phyloP scores from a whole-genome alignment of 2,888 invertebrate genomes.

The Eupithecia pulchellata region DNA sequence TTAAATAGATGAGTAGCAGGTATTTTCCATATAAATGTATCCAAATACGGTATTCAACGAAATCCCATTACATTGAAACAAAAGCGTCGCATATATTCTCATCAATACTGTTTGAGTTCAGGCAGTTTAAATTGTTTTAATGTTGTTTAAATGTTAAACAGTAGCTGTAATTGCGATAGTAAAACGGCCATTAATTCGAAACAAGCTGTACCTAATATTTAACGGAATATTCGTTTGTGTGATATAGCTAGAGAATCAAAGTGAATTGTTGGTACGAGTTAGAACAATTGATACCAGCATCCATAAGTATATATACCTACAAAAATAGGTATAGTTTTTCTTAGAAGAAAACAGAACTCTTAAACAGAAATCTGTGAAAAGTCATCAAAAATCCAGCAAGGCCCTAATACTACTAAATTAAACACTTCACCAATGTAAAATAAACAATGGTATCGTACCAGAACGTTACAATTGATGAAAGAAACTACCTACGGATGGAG shows the following conservation, averaged over 20 bases:
- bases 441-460: too few species aligned
- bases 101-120: slow-evolving; percentile 13
- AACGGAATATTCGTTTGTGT: not conserved
- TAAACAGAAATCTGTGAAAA: not conserved
- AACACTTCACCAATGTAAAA: too few species aligned
- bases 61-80: slow-evolving; percentile 22
- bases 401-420: too few species aligned
- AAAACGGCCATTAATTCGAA: not conserved
- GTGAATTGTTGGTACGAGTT: not conserved
- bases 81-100: slow-evolving; percentile 23
- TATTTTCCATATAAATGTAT: slow-evolving; percentile 12
- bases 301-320: not conserved
- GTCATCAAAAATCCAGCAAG: not conserved
- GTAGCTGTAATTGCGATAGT: slow-evolving; percentile 13
- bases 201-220: not conserved
- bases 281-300: too few species aligned
- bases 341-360: not conserved
- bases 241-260: not conserved
- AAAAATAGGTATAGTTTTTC: not conserved
- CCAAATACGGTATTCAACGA: slow-evolving; percentile 23
- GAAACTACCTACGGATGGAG: too few species aligned
- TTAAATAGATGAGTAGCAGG: not conserved
- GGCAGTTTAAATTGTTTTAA: slow-evolving; percentile 26
- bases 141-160: slow-evolving; percentile 20
- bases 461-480: too few species aligned